phyloP scores from a whole-genome alignment of 35 echinoderm and acorn worm genomes.

The Hemicentrotus pulcherrimus region DNA sequence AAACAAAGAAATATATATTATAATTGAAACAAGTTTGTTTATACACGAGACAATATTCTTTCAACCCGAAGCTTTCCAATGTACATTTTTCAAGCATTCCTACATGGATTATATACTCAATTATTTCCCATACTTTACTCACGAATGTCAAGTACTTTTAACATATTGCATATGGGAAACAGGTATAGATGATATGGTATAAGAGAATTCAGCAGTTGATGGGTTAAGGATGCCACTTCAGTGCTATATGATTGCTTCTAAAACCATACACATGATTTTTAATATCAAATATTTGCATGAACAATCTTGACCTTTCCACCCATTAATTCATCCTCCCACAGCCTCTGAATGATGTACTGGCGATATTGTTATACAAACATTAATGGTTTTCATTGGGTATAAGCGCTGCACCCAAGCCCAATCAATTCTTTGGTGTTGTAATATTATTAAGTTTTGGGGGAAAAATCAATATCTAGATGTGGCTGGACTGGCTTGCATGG shows the following conservation, averaged over 20 bases:
- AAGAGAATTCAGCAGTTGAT: too few species aligned
- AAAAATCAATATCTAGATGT: constrained; percentile 8
- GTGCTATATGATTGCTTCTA: background rate
- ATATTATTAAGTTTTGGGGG: background rate
- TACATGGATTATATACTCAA: too few species aligned
- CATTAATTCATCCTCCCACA: background rate
- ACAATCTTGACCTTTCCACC: background rate
- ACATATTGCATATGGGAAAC: too few species aligned
- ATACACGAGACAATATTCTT: too few species aligned
- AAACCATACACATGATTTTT: background rate
- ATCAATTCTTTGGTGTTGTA: background rate
- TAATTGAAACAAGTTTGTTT: too few species aligned
- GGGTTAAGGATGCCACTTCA: background rate
- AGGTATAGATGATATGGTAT: too few species aligned
- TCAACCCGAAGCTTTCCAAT: too few species aligned
- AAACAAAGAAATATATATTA: too few species aligned
- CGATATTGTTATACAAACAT: background rate
- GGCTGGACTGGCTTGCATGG: background rate
- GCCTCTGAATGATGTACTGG: background rate
- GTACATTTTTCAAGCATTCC: too few species aligned
- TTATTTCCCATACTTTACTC: too few species aligned
- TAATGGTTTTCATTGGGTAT: constrained; percentile 4
- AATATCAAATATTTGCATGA: background rate
- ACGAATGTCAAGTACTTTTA: too few species aligned
- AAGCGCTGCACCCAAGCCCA: background rate